Base-by-base conservation (phyloP, 2,797 vertebrate genomes). In the Scomberomorus guttatus region DNA sequence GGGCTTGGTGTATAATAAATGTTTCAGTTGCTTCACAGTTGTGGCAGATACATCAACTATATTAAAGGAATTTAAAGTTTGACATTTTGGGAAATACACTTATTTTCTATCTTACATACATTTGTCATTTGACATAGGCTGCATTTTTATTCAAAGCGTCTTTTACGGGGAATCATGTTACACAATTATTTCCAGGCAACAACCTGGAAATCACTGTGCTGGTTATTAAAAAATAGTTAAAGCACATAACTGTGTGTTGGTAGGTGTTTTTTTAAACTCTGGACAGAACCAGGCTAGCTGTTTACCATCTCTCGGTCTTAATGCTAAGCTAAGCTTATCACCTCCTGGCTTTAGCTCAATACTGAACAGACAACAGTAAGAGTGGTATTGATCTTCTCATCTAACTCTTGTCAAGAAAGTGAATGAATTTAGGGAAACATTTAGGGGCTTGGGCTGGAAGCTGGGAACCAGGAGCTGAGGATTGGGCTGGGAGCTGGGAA, bases 1-100 rank as follows among this genome's bases (percentile, higher is more conserved):
- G 29, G 29, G 56, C 24, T 50, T 42, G 29, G 24, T n/a, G 29
- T 58, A 20, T 44, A 72, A 64, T 44, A 29, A 58, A 68, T 76
- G 56, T 57, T 55, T 64, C 60, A 46, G 15, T 32, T 46, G 50
- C n/a, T 60, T 72, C 56, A 65, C 29, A 63, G 25, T 14, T 51
- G 25, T 48, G 5, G n/a, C 48, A 61, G 52, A 66, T 51, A n/a
- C 13, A 22, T 42, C 20, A 55, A 27, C 17, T 25, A 37, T 24
- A 58, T 54, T 55, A 51, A 75, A 56, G 12, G 18, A 58, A 58
- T 52, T n/a, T n/a, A n/a, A n/a, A 24, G 44, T 69, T 63, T 44
- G 7, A 54, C 55, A 51, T 58, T 51, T 39, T 54, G 5, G 25
- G 5, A 22, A 50, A 58, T 22, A 4, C 25, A 6, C 32, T 63